Base-by-base conservation (phyloP, 92 coral and sea anemone genomes). In the Zoanthus solanderi region DNA sequence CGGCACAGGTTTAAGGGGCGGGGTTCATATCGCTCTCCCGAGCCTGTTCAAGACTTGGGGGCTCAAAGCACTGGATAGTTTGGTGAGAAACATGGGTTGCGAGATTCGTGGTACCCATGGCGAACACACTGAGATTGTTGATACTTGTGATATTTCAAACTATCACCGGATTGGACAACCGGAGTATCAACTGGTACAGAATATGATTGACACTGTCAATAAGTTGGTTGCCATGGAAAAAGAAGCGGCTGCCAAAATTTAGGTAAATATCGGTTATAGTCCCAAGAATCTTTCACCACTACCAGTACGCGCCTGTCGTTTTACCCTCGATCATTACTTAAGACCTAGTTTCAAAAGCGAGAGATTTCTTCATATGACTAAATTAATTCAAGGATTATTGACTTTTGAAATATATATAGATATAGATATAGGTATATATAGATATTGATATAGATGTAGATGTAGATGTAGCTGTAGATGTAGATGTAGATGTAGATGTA, bases 71-170 rank as follows among this genome's bases (percentile, higher is more conserved):
- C 54, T 94, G 11, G 89, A 92, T 75, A 73, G 87, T 57, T 60
- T 78, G 78, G 87, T 87, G 11, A 50, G 87, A 9, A 87, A 82
- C 5, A 78, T 84, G 44, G 89, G 88, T 78, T 83, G 91, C 31
- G 94, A 93, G 76, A 94, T 88, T 12, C 88, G 94, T 18, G 96
- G 96, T 17, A 83, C 92, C 37, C 87, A 90, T 47, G 96, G 96
- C 8, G 96, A 94, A 86, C 96, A 94, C 83, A 92, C 96, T 0
- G 96, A 94, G 34, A 85, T 89, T 31, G 83, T 90, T 34, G 94
- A 88, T 80, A 92, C 92, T 11, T 89, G 78, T 57, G 96, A 92
- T 67, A 88, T 94, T 71, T 85, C 91, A 34, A 94, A 94, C 88
- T 86, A 84, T 89, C 81, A 89, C 47, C 89, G 96, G 45, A 80